Conservation (phyloP, 2,797 vertebrate genomes). For the Hoplostethus mediterraneus region DNA sequence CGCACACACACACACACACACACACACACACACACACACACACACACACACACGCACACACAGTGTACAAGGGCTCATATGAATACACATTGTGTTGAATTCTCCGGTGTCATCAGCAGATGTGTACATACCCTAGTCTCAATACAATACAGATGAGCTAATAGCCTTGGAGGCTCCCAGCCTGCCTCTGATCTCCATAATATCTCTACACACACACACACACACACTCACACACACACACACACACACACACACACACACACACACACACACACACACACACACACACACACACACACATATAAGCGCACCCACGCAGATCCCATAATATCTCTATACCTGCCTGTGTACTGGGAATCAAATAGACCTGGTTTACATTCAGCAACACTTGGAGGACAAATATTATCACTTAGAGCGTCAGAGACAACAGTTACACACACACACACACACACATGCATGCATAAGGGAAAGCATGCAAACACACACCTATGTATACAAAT, state of each 20-base stretch:
- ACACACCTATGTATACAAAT: neutral
- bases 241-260: neutral
- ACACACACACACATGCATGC: slow-evolving; percentile 1
- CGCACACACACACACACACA: slow-evolving; percentile 9
- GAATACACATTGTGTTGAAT: slow-evolving; percentile 47
- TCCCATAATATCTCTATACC: slow-evolving; percentile 71
- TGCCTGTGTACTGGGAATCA: slow-evolving; percentile 66
- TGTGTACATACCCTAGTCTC: slow-evolving; percentile 79
- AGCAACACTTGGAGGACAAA: slow-evolving; percentile 61
- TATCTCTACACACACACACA: slow-evolving; percentile 42
- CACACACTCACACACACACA: neutral
- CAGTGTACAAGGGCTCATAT: neutral
- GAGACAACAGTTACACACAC: slow-evolving; percentile 38
- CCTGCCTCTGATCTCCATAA: slow-evolving; percentile 77
- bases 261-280: slow-evolving; percentile 20
- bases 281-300: neutral
- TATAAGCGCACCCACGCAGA: slow-evolving; percentile 57
- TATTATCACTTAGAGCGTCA: slow-evolving; percentile 70
- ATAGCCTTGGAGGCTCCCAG: slow-evolving; percentile 79
- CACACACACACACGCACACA: slow-evolving; percentile 18
- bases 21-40: slow-evolving; percentile 20
- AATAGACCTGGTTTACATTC: slow-evolving; percentile 74
- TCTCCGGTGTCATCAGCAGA: slow-evolving; percentile 83
- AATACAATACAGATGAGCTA: slow-evolving; percentile 82
- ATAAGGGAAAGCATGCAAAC: too few relatives aligned